Conservation (phyloP, 2,797 vertebrate species). For the Periparus ater region DNA sequence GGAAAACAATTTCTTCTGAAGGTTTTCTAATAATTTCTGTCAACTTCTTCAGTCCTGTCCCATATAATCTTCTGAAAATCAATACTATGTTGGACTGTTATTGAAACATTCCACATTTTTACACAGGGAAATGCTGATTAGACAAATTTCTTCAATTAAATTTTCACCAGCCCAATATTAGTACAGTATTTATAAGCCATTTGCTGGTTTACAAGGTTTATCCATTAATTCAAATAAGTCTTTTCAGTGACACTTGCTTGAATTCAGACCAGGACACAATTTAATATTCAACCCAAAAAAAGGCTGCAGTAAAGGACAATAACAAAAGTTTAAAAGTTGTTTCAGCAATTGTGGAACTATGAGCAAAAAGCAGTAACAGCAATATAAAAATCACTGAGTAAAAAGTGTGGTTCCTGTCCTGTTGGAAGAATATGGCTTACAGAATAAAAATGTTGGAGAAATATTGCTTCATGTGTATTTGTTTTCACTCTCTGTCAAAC, state of each 20-base stretch:
- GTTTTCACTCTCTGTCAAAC: background rate
- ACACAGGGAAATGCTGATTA: background rate
- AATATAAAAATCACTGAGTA: background rate
- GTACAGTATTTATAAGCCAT: background rate
- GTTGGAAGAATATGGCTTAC: background rate
- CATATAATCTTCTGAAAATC: background rate
- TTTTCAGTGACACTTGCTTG: background rate
- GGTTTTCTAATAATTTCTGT: background rate
- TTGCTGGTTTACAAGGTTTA: background rate
- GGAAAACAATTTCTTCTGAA: background rate
- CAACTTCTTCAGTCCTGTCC: background rate
- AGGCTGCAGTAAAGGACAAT: background rate
- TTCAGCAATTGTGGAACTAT: background rate
- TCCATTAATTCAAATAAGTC: background rate
- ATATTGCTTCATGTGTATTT: background rate
- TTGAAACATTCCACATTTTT: background rate
- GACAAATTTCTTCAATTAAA: background rate
- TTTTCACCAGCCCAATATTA: background rate
- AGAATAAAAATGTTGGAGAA: background rate
- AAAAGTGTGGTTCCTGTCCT: background rate
- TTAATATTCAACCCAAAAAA: background rate
- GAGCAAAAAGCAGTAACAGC: background rate
- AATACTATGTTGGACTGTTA: background rate
- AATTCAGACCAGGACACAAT: background rate
- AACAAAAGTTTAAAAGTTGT: background rate